Percentiles rank a stretch among this genome's conserved stretches.
These are phyloP conservation scores for Scyliorhinus canicula DNA, from an alignment of 2,797 vertebrate genomes.

Conservation along the genomic window DNA sequence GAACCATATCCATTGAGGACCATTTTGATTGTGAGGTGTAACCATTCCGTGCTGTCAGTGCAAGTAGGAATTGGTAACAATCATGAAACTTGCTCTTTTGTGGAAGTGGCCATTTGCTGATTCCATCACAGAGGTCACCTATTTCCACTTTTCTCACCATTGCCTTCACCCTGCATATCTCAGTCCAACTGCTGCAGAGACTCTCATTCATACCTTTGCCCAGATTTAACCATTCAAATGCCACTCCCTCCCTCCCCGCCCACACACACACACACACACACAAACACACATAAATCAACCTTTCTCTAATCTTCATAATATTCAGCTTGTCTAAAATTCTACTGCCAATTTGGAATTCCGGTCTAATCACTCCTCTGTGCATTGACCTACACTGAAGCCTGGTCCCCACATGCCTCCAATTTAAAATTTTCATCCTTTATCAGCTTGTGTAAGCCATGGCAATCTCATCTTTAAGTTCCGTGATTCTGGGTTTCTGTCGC, in stretches of 20 bases:
- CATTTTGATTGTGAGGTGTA: not conserved
- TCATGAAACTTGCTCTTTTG: not conserved
- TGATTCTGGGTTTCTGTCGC: too few relatives aligned
- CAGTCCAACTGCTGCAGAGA: not conserved
- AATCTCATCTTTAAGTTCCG: too few relatives aligned
- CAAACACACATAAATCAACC: not conserved
- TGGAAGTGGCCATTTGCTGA: not conserved
- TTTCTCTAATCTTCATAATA: not conserved
- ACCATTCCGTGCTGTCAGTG: not conserved
- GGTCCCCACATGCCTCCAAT: not conserved
- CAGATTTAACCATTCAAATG: not conserved
- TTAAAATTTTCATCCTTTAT: not conserved
- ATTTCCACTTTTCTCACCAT: not conserved
- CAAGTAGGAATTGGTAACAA: not conserved
- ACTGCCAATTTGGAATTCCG: not conserved
- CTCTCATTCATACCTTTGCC: not conserved
- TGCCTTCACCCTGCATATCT: not conserved
- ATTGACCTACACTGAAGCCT: not conserved
- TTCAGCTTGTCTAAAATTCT: not conserved
- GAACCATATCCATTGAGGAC: not conserved
- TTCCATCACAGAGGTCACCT: not conserved
- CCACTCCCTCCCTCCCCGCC: not conserved
- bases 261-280: too few relatives aligned
- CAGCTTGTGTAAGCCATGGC: too few relatives aligned
- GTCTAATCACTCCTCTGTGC: not conserved